phyloP scores from a whole-genome alignment of 2,797 vertebrate genomes.

The Paguma larvata region DNA sequence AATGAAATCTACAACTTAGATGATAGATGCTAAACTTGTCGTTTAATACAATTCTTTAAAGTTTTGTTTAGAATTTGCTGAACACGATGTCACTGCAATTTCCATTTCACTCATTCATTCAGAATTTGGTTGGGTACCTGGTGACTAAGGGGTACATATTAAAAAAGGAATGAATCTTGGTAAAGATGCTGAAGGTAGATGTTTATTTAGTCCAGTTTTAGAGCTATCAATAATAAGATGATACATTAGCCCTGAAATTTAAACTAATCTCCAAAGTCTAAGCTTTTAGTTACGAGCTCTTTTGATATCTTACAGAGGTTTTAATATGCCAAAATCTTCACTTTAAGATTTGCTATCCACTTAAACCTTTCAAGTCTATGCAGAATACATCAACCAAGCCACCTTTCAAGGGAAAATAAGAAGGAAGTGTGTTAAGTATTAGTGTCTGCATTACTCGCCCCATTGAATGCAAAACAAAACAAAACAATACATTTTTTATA shows the following conservation, averaged over 20 bases:
- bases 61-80: conserved; percentile 60
- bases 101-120: conserved; percentile 4
- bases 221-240: conserved; percentile 74
- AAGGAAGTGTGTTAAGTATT: conserved; percentile 63
- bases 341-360: conserved; percentile 76
- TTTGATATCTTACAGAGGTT: background rate
- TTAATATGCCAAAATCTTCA: conserved; percentile 7
- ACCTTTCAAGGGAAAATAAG: conserved; percentile 76
- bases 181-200: background rate
- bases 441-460: conserved; percentile 32
- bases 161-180: conserved; percentile 16
- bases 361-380: conserved; percentile 76
- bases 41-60: conserved; percentile 47
- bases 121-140: background rate
- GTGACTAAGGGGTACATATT: background rate
- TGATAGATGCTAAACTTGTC: conserved; percentile 9
- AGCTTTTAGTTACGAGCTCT: conserved; percentile 78
- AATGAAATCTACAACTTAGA: conserved; percentile 49
- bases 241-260: conserved; percentile 78
- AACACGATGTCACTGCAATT: conserved; percentile 36
- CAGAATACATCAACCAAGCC: conserved; percentile 76
- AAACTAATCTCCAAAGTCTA: conserved; percentile 78
- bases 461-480: background rate
- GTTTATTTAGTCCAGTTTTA: conserved; percentile 53
- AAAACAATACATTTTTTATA: conserved; percentile 10